Base-by-base conservation (phyloP, 2,797 vertebrate species). In the Falco berigora region DNA sequence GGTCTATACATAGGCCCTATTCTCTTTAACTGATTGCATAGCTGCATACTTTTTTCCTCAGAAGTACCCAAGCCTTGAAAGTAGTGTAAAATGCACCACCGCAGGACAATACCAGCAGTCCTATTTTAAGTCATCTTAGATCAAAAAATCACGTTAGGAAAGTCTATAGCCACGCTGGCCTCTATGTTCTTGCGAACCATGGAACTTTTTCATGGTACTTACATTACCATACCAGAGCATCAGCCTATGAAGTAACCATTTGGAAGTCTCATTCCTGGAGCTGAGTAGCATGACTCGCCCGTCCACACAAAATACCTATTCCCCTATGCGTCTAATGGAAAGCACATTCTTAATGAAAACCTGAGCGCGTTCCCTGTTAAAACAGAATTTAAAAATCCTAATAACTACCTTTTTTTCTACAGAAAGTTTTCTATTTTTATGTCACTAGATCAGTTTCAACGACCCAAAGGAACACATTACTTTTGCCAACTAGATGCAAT, bases 331-430 rank as follows among this genome's bases (percentile, higher is more conserved):
- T 10, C 23, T 42, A 18, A 63, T 25, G 20, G 7, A 73, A 80
- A 89, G 30, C 16, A 15, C 0, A 0, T 42, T 21, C 20, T 18
- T 14, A 27, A 73, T 3, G 10, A 64, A 74, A 73, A 69, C 32
- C 11, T 1, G 0, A 50, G 5, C 1, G 32, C 1, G 0, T 25
- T 21, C 30, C 32, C 42, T 25, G 27, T 18, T 62, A 6, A 32
- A n/a, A 40, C 0, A 2, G 0, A 15, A 22, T 28, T 50, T 30
- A 27, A 12, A 24, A 36, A 58, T n/a, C 4, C 20, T 14, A 27
- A 2, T 0, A 17, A 4, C n/a, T 4, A 50, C 4, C 4, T 17
- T 12, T 42, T 42, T 59, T 6, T 12, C 22, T 18, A 83, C 0
- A 32, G 2, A 32, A 7, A 58, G 1, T 25, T 30, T 68, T 42